Evolutionary conservation across 2,888 invertebrate species (phyloP).

Genomic region (Diloba caeruleocephala): DNA sequence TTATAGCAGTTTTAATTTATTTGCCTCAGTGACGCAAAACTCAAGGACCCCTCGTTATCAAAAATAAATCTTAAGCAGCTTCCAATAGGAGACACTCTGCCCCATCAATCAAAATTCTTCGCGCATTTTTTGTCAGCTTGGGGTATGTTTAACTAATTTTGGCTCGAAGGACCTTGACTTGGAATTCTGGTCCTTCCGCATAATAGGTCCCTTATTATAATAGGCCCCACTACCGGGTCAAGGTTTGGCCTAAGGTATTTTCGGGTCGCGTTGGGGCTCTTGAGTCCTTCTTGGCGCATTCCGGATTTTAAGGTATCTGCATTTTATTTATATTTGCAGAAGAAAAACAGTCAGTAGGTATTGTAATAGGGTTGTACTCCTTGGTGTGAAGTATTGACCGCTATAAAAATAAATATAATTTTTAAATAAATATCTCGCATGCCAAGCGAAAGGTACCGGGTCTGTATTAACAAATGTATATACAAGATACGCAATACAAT

Average conservation of each 20-base stretch:
- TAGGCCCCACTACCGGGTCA: slow-evolving; percentile 62
- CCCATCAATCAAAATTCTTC: slow-evolving; percentile 53
- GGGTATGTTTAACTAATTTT: slow-evolving; percentile 63
- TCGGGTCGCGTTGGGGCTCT: slow-evolving; percentile 41
- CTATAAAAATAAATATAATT: too few relatives aligned
- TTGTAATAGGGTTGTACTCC: too few relatives aligned
- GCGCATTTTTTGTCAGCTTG: slow-evolving; percentile 45
- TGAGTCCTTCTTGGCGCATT: slow-evolving; percentile 34
- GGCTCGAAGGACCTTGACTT: slow-evolving; percentile 56
- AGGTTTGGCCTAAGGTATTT: slow-evolving; percentile 62
- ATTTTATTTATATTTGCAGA: slow-evolving; percentile 20
- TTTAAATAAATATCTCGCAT: too few relatives aligned
- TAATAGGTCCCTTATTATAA: slow-evolving; percentile 60
- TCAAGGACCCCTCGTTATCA: background rate
- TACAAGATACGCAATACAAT: too few relatives aligned
- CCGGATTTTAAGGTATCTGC: slow-evolving; percentile 26
- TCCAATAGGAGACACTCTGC: slow-evolving; percentile 3
- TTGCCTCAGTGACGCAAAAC: too few relatives aligned
- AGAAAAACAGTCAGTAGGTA: background rate
- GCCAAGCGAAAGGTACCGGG: too few relatives aligned
- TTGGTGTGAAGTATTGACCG: too few relatives aligned
- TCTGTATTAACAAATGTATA: too few relatives aligned
- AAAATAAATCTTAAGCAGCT: slow-evolving; percentile 3
- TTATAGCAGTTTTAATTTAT: too few relatives aligned
- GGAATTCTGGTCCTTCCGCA: slow-evolving; percentile 54